These are phyloP conservation scores for Himalopsyche phryganea DNA, from an alignment of 1,140 invertebrate genomes.

Conservation along the genomic window DNA sequence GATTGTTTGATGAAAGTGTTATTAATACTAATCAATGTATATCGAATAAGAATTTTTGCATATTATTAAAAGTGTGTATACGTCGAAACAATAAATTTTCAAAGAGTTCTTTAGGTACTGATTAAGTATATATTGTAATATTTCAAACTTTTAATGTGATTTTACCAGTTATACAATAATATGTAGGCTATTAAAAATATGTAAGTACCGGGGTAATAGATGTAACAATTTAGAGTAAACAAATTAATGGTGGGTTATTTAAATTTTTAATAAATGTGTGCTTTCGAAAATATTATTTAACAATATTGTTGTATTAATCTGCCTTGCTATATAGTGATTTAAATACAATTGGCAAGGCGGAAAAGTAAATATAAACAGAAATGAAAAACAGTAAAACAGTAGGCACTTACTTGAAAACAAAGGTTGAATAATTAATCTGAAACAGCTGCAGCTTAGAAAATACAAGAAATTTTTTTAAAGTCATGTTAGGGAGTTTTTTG, in stretches of 20 bases:
- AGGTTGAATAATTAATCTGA: too few species aligned
- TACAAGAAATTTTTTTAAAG: too few species aligned
- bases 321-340: background rate
- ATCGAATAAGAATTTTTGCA: constrained; percentile 9
- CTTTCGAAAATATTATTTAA: constrained; percentile 1
- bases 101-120: constrained; percentile 10
- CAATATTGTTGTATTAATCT: background rate
- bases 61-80: constrained; percentile 22
- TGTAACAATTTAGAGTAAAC: constrained; percentile 12
- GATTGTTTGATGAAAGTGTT: background rate
- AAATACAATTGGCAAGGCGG: background rate
- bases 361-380: constrained; percentile 5
- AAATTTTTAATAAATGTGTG: background rate
- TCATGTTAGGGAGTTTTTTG: too few species aligned
- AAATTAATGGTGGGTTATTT: background rate
- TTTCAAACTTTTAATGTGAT: constrained; percentile 33
- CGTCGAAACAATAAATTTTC: constrained; percentile 29
- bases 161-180: constrained; percentile 27
- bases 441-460: too few species aligned
- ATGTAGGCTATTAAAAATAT: constrained; percentile 22
- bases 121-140: constrained; percentile 24
- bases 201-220: constrained; percentile 34
- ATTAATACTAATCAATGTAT: constrained; percentile 1
- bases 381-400: background rate
- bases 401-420: too few species aligned